A percentile compares a stretch with the other conserved stretches of the same genome.
These are phyloP conservation scores for Calephelis perditalis DNA, from an alignment of 2,888 invertebrate genomes.

Conservation along the genomic window DNA sequence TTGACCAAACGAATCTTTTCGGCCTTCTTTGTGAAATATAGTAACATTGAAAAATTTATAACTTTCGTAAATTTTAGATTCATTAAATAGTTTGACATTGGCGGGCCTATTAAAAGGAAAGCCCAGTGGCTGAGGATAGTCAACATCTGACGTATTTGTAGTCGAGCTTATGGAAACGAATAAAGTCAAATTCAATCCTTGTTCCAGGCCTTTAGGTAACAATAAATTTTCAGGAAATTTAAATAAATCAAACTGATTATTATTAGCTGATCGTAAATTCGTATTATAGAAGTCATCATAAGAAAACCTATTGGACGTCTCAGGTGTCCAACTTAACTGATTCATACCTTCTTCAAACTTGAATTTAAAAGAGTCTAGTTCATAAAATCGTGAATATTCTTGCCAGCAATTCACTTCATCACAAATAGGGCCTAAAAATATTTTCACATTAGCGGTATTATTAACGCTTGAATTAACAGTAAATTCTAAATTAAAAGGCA, in stretches of 20 bases:
- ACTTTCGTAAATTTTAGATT: conserved; percentile 38
- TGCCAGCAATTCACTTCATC: conserved; percentile 43
- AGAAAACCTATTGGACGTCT: conserved; percentile 43
- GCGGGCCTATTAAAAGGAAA: conserved; percentile 63
- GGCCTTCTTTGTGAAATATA: conserved; percentile 48
- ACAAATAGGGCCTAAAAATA: conserved; percentile 63
- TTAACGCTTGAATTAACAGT: conserved; percentile 43
- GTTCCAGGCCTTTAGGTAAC: conserved; percentile 53
- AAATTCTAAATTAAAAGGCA: conserved; percentile 49
- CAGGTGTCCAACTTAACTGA: conserved; percentile 48
- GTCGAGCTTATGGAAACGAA: conserved; percentile 53
- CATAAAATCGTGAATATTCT: conserved; percentile 48
- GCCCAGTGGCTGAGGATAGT: conserved; percentile 46
- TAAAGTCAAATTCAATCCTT: conserved; percentile 57
- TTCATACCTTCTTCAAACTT: conserved; percentile 49
- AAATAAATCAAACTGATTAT: conserved; percentile 47
- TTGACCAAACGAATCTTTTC: conserved; percentile 37
- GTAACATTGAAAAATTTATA: conserved; percentile 58
- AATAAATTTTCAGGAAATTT: conserved; percentile 59
- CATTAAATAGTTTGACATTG: conserved; percentile 31
- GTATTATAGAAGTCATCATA: conserved; percentile 47
- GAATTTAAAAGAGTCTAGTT: conserved; percentile 48
- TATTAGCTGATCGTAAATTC: conserved; percentile 32
- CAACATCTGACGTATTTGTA: conserved; percentile 35
- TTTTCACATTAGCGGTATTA: conserved; percentile 44